Conservation (phyloP, 2,113 vertebrate species). For the Periophthalmus modestus region DNA sequence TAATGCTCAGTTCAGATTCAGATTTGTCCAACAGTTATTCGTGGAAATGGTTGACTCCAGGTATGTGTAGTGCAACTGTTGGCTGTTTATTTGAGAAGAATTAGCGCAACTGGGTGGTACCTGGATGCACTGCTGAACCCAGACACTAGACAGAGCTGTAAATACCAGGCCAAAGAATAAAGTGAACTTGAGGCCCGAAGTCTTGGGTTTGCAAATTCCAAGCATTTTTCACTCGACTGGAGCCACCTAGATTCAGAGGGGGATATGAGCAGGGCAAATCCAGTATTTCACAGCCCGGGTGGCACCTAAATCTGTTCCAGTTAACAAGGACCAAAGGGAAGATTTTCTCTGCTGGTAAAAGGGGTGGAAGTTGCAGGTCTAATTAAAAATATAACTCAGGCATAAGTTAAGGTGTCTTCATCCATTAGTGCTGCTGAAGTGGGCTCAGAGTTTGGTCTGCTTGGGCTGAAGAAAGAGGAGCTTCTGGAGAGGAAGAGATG, state of each 20-base stretch:
- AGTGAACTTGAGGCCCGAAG: constrained; percentile 70
- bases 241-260: constrained; percentile 66
- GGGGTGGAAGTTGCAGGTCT: constrained; percentile 14
- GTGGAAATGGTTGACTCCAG: not conserved
- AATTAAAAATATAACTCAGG: constrained; percentile 29
- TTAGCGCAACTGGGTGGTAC: not conserved
- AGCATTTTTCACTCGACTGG: constrained; percentile 72
- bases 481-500: constrained; percentile 58
- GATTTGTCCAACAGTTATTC: no score
- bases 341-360: constrained; percentile 21
- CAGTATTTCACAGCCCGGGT: constrained; percentile 53
- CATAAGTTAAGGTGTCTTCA: constrained; percentile 24
- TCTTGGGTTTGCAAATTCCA: constrained; percentile 76
- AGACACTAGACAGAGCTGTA: constrained; percentile 57
- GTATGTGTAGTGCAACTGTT: not conserved
- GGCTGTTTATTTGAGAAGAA: not conserved
- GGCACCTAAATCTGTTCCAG: constrained; percentile 47
- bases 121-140: constrained; percentile 34
- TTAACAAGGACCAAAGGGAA: constrained; percentile 26
- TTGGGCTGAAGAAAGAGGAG: constrained; percentile 65
- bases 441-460: constrained; percentile 30
- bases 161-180: constrained; percentile 58
- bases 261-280: constrained; percentile 51
- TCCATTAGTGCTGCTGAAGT: constrained; percentile 32
- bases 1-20: no score